These are phyloP conservation scores for Drosophila demipolita DNA, from an alignment of 2,888 invertebrate species.

Conservation along the genomic window DNA sequence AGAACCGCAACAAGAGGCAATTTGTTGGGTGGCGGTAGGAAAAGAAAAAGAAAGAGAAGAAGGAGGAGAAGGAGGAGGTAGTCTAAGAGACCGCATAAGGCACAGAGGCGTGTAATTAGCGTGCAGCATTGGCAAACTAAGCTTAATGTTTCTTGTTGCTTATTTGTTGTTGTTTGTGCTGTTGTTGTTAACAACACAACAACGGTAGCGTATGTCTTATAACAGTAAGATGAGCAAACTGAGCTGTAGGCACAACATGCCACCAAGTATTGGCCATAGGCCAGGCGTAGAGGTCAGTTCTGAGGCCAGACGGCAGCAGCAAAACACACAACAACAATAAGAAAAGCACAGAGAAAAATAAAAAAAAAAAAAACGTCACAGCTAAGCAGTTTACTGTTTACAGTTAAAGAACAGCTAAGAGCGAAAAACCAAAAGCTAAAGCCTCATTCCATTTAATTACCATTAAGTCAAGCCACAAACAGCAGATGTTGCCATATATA, in stretches of 20 bases:
- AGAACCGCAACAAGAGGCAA: constrained; percentile 68
- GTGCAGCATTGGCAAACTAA: constrained; percentile 75
- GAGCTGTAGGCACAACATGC: constrained; percentile 39
- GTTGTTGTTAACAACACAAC: constrained; percentile 18
- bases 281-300: constrained; percentile 66
- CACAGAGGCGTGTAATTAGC: constrained; percentile 79
- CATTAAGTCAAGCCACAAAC: constrained; percentile 59
- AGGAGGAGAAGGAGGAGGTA: neutral
- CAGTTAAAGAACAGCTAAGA: constrained; percentile 56
- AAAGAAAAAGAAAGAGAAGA: neutral
- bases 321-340: constrained; percentile 5
- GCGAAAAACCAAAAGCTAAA: constrained; percentile 39
- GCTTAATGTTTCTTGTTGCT: constrained; percentile 35
- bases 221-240: constrained; percentile 66
- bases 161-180: constrained; percentile 2
- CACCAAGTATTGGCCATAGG: constrained; percentile 41
- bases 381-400: constrained; percentile 67
- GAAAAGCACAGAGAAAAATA: neutral
- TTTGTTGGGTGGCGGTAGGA: neutral
- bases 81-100: constrained; percentile 70
- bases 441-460: constrained; percentile 70
- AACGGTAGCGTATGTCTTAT: constrained; percentile 40
- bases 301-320: constrained; percentile 54
- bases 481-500: constrained; percentile 38
- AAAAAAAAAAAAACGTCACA: constrained; percentile 41